phyloP scores from a whole-genome alignment of 2,888 invertebrate genomes.

The Tinea pellionella region DNA sequence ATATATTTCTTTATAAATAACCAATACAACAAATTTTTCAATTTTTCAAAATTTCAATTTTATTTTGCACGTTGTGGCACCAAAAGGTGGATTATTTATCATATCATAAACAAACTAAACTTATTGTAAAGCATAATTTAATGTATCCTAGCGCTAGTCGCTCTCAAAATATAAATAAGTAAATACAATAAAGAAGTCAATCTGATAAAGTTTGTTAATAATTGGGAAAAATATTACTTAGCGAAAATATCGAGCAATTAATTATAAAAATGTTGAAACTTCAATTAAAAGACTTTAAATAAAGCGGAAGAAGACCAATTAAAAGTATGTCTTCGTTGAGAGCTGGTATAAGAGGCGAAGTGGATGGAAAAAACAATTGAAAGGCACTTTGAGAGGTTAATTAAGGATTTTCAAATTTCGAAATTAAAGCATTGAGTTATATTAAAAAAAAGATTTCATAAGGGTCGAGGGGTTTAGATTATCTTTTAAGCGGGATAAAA shows the following conservation, averaged over 20 bases:
- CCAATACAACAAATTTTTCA: too few relatives aligned
- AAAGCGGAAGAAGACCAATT: conserved; percentile 51
- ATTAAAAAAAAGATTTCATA: conserved; percentile 7
- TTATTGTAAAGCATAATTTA: too few relatives aligned
- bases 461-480: background rate
- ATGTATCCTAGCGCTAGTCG: too few relatives aligned
- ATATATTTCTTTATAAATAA: too few relatives aligned
- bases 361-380: conserved; percentile 34
- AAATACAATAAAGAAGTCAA: too few relatives aligned
- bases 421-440: conserved; percentile 27
- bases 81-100: too few relatives aligned
- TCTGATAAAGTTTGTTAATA: background rate
- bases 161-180: too few relatives aligned
- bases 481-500: background rate
- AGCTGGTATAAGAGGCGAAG: conserved; percentile 36
- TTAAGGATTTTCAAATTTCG: conserved; percentile 33
- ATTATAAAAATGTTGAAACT: background rate
- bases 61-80: too few relatives aligned
- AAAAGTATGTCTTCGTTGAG: conserved; percentile 49
- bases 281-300: conserved; percentile 33
- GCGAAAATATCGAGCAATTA: background rate
- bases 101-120: too few relatives aligned
- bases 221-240: background rate
- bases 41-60: too few relatives aligned
- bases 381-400: conserved; percentile 43